Conservation (phyloP, 1,140 invertebrate genomes). For the Harpegnathos saltator region DNA sequence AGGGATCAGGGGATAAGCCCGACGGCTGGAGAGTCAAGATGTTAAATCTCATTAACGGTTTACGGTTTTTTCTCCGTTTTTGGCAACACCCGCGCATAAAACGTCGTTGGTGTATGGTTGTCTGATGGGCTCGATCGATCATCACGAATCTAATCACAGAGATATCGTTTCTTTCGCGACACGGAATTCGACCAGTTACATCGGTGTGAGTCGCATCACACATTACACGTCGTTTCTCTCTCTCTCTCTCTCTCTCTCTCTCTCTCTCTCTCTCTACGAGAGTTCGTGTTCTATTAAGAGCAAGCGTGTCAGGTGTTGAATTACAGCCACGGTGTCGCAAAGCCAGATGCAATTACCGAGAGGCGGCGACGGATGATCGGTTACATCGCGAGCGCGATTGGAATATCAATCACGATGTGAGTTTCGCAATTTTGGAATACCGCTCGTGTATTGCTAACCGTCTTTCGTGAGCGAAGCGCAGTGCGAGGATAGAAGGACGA, state of each 20-base stretch:
- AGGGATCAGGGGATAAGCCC: neutral
- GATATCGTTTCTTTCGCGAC: constrained; percentile 20
- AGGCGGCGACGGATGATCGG: constrained; percentile 55
- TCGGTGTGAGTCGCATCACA: neutral
- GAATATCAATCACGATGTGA: constrained; percentile 62
- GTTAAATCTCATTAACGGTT: neutral
- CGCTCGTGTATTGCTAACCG: neutral
- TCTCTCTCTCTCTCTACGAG: too few relatives aligned
- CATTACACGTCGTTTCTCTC: neutral
- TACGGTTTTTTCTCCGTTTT: neutral
- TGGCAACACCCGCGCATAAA: neutral
- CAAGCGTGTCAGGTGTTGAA: constrained; percentile 63
- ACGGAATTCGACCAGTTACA: neutral
- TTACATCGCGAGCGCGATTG: constrained; percentile 59
- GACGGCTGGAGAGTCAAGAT: neutral
- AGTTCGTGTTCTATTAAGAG: constrained; percentile 59
- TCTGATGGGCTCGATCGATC: neutral
- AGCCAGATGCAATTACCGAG: constrained; percentile 65
- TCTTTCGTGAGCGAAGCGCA: neutral
- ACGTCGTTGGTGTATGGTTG: neutral
- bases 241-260: neutral
- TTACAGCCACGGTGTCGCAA: constrained; percentile 60
- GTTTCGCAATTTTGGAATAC: constrained; percentile 52
- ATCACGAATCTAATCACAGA: too few relatives aligned
- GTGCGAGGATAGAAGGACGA: neutral